Conservation (phyloP, 2,113 vertebrate species). For the Vidua macroura region DNA sequence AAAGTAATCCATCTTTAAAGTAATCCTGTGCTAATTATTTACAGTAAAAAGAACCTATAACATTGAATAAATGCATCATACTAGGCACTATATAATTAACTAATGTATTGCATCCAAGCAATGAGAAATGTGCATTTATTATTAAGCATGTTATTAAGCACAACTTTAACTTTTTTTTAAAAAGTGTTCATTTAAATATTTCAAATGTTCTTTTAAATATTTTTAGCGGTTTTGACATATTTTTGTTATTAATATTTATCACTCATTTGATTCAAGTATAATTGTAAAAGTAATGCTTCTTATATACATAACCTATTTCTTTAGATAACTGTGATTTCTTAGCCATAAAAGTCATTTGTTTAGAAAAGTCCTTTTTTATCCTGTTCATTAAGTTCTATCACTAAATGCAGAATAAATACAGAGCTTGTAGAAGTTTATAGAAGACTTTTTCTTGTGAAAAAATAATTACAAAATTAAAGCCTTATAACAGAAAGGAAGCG, state of each 20-base stretch:
- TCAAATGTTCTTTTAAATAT: neutral
- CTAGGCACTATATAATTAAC: neutral
- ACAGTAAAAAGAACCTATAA: neutral
- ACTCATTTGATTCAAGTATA: neutral
- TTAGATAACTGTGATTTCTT: neutral
- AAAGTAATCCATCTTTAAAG: neutral
- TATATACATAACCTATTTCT: slow-evolving; percentile 2
- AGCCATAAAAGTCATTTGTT: slow-evolving; percentile 49
- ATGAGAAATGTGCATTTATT: neutral
- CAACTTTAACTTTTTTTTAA: neutral
- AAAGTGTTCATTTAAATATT: neutral
- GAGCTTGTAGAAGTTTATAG: neutral
- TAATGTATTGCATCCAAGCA: neutral
- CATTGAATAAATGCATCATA: neutral
- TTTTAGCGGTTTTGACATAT: neutral
- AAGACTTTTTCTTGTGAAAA: neutral
- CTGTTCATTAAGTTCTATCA: neutral
- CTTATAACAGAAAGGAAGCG: neutral
- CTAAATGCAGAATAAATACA: slow-evolving; percentile 33
- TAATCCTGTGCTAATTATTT: neutral
- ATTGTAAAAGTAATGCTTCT: neutral
- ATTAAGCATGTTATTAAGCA: neutral
- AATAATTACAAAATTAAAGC: slow-evolving; percentile 24
- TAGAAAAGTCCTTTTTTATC: slow-evolving; percentile 24
- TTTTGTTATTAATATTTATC: neutral